phyloP scores from a whole-genome alignment of 2,113 vertebrate genomes.

The Tachysurus vachellii region DNA sequence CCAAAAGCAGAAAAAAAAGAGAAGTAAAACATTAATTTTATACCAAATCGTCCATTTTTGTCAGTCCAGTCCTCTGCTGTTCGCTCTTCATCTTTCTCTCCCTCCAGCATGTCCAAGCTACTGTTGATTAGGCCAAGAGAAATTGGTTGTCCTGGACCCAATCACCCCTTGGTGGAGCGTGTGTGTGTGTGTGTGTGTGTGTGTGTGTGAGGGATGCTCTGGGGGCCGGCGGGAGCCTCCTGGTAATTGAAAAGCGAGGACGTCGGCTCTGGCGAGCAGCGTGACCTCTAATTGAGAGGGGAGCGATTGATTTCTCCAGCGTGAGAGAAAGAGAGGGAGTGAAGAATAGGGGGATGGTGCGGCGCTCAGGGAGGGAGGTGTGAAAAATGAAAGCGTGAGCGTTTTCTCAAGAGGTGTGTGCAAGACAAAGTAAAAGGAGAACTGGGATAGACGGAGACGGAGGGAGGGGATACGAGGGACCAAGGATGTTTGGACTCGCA shows the following conservation, averaged over 20 bases:
- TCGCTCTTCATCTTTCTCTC: slow-evolving; percentile 55
- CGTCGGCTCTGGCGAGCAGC: slow-evolving; percentile 54
- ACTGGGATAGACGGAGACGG: slow-evolving; percentile 14
- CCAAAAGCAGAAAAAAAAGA: background rate
- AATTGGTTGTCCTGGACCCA: slow-evolving; percentile 74
- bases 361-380: slow-evolving; percentile 16
- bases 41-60: background rate
- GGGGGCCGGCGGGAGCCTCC: slow-evolving; percentile 61
- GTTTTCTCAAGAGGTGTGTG: slow-evolving; percentile 35
- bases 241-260: slow-evolving; percentile 76
- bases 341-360: slow-evolving; percentile 23
- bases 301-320: slow-evolving; percentile 70
- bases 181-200: slow-evolving; percentile 28
- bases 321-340: slow-evolving; percentile 44
- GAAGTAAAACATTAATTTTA: background rate
- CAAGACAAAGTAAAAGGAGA: slow-evolving; percentile 22
- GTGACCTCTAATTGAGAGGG: slow-evolving; percentile 74
- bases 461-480: background rate
- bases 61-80: slow-evolving; percentile 24
- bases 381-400: slow-evolving; percentile 45
- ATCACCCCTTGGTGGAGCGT: slow-evolving; percentile 62
- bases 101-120: slow-evolving; percentile 64
- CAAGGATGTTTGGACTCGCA: background rate
- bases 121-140: slow-evolving; percentile 74
- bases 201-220: slow-evolving; percentile 46